Evolutionary conservation across 2,797 vertebrate genomes (phyloP).

Genomic region (Glyptemys insculpta): DNA sequence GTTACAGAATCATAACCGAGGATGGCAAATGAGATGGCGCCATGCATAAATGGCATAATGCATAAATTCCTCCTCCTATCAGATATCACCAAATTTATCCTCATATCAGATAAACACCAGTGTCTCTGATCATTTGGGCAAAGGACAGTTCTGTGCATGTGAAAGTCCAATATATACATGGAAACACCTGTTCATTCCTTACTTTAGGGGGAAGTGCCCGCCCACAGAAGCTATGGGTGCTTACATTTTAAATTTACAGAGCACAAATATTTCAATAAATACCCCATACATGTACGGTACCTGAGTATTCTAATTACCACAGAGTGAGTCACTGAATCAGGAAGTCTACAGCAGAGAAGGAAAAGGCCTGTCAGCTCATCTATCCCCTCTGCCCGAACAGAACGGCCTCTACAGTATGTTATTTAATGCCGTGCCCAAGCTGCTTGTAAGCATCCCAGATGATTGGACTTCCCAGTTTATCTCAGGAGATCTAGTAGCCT

Average conservation of each 20-base stretch:
- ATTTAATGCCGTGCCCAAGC: constrained; percentile 73
- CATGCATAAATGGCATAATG: no score
- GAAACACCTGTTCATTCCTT: fast-evolving
- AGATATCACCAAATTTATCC: neutral
- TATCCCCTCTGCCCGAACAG: constrained; percentile 29
- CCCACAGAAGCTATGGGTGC: neutral
- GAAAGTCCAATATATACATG: neutral
- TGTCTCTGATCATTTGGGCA: neutral
- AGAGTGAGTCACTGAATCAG: constrained; percentile 35
- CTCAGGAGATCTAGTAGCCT: constrained; percentile 54
- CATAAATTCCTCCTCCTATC: neutral
- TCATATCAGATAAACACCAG: neutral
- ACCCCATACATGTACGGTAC: neutral
- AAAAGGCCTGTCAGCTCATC: constrained; percentile 60
- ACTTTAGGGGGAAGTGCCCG: neutral
- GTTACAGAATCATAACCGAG: neutral
- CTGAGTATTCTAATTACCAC: neutral
- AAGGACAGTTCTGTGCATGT: neutral
- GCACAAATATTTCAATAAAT: neutral
- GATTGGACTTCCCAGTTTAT: constrained; percentile 73
- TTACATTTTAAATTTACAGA: neutral
- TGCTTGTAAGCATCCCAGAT: constrained; percentile 66
- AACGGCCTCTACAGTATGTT: constrained; percentile 58
- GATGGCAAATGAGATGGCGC: neutral
- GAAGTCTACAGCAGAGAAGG: constrained; percentile 53